phyloP scores from a whole-genome alignment of 2,888 invertebrate genomes.

The Spilarctia lutea region DNA sequence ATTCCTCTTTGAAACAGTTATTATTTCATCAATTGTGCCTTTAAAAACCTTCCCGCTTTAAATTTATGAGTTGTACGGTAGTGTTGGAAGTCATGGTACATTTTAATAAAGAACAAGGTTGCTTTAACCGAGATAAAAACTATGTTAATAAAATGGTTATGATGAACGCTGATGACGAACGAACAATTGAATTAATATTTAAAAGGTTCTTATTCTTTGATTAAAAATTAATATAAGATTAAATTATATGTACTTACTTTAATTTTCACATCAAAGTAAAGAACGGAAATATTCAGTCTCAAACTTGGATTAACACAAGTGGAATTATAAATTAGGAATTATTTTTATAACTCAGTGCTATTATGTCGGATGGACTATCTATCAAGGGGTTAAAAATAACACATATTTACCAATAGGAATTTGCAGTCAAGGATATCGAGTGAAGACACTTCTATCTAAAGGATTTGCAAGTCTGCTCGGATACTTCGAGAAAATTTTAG shows the following conservation, averaged over 20 bases:
- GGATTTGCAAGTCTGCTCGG: background rate
- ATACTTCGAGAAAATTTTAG: background rate
- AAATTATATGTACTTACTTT: background rate
- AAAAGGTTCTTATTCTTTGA: background rate
- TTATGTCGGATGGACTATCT: background rate
- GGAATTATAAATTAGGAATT: background rate
- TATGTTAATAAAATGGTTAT: conserved; percentile 11
- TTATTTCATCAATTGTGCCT: background rate
- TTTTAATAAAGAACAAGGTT: conserved; percentile 19
- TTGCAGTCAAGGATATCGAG: background rate
- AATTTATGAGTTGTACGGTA: background rate
- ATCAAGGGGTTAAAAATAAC: too few relatives aligned
- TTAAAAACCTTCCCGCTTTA: conserved; percentile 2
- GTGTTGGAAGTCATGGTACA: conserved; percentile 8
- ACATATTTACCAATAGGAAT: background rate
- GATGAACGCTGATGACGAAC: background rate
- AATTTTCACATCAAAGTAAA: background rate
- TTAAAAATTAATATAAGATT: background rate
- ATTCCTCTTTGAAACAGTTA: background rate
- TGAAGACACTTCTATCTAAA: background rate
- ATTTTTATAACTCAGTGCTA: background rate
- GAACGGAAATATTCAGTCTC: background rate
- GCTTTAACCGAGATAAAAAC: conserved; percentile 11
- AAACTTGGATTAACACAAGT: background rate
- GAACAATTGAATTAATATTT: conserved; percentile 7